Evolutionary conservation across 2,113 vertebrate genomes (phyloP).

Genomic region (Toxostoma redivivum): DNA sequence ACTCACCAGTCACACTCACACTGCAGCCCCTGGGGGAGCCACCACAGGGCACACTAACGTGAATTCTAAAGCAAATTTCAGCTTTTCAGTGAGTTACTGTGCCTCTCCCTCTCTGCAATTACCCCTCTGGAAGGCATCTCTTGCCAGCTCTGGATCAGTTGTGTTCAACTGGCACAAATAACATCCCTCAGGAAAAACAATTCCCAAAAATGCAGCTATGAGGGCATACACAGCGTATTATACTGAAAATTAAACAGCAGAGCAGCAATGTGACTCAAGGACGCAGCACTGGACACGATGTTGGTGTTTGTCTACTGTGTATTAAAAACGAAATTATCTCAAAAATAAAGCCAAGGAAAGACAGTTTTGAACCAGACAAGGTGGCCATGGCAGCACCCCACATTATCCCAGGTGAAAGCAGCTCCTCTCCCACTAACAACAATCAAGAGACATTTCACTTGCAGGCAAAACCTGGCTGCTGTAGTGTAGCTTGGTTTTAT

Average conservation of each 20-base stretch:
- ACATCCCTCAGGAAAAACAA: not conserved
- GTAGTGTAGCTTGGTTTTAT: slow-evolving; percentile 99
- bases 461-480: slow-evolving; percentile 61
- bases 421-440: not conserved
- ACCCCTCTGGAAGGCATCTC: not conserved
- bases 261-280: not conserved
- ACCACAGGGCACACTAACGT: not conserved
- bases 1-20: not conserved
- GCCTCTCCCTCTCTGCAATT: not conserved
- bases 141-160: not conserved
- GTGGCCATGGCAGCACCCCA: not conserved
- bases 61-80: not conserved
- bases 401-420: not conserved
- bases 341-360: not conserved
- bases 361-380: not conserved
- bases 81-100: not conserved
- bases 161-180: not conserved
- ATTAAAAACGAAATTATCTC: not conserved
- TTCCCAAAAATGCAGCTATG: not conserved
- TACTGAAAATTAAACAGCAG: not conserved
- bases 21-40: not conserved
- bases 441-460: slow-evolving; percentile 24
- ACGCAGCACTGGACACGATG: rapidly evolving
- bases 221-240: rapidly evolving
- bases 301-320: not conserved